Base-by-base conservation (phyloP, 2,888 invertebrate species). In the Tigriopus californicus region DNA sequence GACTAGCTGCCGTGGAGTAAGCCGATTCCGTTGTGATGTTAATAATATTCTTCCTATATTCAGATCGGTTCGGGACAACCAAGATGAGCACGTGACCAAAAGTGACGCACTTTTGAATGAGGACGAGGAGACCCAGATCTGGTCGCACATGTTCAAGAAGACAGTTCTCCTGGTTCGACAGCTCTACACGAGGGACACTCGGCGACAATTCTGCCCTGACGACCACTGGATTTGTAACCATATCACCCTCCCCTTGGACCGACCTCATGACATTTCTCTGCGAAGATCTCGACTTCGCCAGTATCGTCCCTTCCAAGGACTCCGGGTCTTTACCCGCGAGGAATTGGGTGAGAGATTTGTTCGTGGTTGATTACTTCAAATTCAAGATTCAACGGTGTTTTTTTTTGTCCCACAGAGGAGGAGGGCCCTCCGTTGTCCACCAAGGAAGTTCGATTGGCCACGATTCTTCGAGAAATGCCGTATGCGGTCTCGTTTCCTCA, bases 401-500 rank as follows among this genome's bases (percentile, higher is more conserved):
- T n/a, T n/a, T n/a, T n/a, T n/a, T n/a, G n/a, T n/a, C n/a, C n/a
- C 63, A 8, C 33, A 56, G 66, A 66, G 61, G 65, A 64, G 49
- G 64, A 65, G 47, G 67, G 67, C 12, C 65, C 65, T 18, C 66
- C 64, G 1, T 56, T 65, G 8, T 66, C 67, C 0, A 85, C 85
- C 6, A 85, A 83, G 63, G 92, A 94, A 71, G 78, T 88, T 42
- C 78, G 92, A 60, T 85, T 88, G 1, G 76, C 91, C 49, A 87
- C 89, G 0, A 81, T 97, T 62, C 73, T 97, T 18, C 81, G 85
- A 61, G 89, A 94, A 71, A 81, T 97, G 62, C 97, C 97, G 0
- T 98, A 97, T 72, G 82, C 92, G 13, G 83, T 97, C 52, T 82
- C 88, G 12, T 97, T 97, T 70, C 82, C 83, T 64, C 85, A 90